These are phyloP conservation scores for Sphenodon punctatus DNA, from an alignment of 2,797 vertebrate species.

Conservation along the genomic window DNA sequence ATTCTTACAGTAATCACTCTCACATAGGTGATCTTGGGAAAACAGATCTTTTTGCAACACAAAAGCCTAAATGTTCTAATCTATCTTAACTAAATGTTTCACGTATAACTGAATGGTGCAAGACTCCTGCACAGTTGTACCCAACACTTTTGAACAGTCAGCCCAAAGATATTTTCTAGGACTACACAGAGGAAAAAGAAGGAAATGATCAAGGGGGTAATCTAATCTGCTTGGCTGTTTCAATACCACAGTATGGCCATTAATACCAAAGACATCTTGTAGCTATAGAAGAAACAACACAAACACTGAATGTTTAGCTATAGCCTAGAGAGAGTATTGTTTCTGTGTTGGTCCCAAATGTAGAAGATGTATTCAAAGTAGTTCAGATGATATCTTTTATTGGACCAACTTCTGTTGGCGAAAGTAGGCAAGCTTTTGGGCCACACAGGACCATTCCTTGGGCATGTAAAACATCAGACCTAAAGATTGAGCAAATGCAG, in stretches of 20 bases:
- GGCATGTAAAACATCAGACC: no score
- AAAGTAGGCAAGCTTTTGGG: no score
- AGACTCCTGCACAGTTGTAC: neutral
- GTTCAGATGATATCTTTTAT: no score
- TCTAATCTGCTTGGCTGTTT: neutral
- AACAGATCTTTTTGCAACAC: neutral
- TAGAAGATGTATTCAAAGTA: no score
- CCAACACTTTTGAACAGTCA: neutral
- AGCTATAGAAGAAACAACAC: neutral
- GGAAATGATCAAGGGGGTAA: fast-evolving
- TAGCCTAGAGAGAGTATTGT: no score
- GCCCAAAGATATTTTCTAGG: neutral
- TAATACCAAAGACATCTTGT: neutral
- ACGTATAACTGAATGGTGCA: neutral
- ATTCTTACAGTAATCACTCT: neutral
- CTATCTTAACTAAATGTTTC: neutral
- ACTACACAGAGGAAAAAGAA: neutral
- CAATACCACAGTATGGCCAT: neutral
- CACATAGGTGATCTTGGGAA: neutral
- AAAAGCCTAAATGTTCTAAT: fast-evolving
- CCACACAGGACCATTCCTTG: no score
- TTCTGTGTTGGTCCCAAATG: no score
- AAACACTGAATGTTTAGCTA: neutral
- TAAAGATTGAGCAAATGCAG: no score
- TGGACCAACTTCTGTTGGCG: no score